Evolutionary conservation across 2,888 invertebrate genomes (phyloP), one percentile per base, ranked within the genome.

Genomic region (Drosophila paramelanica): DNA sequence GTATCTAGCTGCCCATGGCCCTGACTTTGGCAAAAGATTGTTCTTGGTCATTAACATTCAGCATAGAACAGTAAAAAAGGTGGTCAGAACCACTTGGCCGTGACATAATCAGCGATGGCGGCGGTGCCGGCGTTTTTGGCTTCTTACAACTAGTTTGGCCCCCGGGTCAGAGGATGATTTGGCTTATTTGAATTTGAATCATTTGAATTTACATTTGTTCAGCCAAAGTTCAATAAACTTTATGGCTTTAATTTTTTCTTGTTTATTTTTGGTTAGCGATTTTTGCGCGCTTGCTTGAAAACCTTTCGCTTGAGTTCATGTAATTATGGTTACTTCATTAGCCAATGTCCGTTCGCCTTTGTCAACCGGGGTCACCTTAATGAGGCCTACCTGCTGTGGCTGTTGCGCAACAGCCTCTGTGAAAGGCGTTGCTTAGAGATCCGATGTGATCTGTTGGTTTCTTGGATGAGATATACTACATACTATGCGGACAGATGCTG

Each of bases 221-320:
- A 20, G 36, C 42, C 43, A 39, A 76, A 73, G 89, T 88, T 83
- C 89, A 83, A 86, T 84, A 83, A 88, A 88, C 89, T 80, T 66
- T 53, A 20, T 14, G 38, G 31, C 11, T 27, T 20, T 50, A 17
- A 31, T 50, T 52, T 56, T 23, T 23, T 23, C 3, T 1, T 23
- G 0, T 23, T 23, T 23, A 3, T 23, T 23, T 56, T 31, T 36
- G 42, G 6, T 39, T 46, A 14, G 20, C 17, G 1, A 17, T 59
- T 51, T 14, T 5, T 33, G 42, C 14, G 33, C 38, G 38, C 23
- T 20, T 7, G 38, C 14, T 20, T 20, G n/a, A 14, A 64, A 81
- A 60, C 73, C 82, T 73, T 85, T 77, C 59, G 81, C 71, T 61
- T 62, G 83, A 33, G 42, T 73, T 65, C 41, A 47, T 17, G 39